These are phyloP conservation scores for Neogobius melanostomus DNA, from an alignment of 2,113 vertebrate genomes.

Conservation along the genomic window DNA sequence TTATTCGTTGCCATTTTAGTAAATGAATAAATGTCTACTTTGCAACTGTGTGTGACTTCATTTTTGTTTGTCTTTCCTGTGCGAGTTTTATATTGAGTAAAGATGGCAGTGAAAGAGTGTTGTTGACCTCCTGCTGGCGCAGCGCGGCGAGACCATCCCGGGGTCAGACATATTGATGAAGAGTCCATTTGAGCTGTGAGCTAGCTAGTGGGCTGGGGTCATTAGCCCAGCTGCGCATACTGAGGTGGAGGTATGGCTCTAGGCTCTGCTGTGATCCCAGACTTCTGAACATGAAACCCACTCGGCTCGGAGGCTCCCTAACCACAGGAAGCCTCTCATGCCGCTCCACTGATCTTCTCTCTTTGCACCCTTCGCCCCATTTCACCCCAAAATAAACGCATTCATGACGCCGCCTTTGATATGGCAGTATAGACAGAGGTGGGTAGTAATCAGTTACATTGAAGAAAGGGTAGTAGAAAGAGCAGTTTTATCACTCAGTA, in stretches of 20 bases:
- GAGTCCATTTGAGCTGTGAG: slow-evolving; percentile 26
- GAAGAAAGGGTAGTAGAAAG: too few species aligned
- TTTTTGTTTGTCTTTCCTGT: not conserved
- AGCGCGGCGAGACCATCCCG: slow-evolving; percentile 35
- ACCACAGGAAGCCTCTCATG: slow-evolving; percentile 62
- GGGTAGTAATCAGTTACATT: not conserved
- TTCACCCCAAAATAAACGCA: slow-evolving; percentile 38
- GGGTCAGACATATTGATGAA: slow-evolving; percentile 63
- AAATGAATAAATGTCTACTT: not conserved
- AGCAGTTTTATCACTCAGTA: too few species aligned
- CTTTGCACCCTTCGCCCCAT: slow-evolving; percentile 19
- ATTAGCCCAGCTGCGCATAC: slow-evolving; percentile 58
- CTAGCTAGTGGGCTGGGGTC: slow-evolving; percentile 42
- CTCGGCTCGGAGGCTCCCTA: slow-evolving; percentile 58
- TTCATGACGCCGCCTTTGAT: slow-evolving; percentile 19
- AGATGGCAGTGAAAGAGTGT: slow-evolving; percentile 17
- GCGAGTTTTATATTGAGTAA: slow-evolving; percentile 15
- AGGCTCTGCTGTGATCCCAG: slow-evolving; percentile 66
- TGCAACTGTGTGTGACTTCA: not conserved
- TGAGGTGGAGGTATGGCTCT: slow-evolving; percentile 57
- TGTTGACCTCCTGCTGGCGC: slow-evolving; percentile 48
- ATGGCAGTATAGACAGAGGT: slow-evolving; percentile 3
- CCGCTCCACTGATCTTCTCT: slow-evolving; percentile 61
- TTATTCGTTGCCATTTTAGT: not conserved
- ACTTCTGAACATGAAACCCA: slow-evolving; percentile 63